These are phyloP conservation scores for Melanotaenia pygmaea DNA, from an alignment of 2,797 vertebrate genomes.

Conservation along the genomic window DNA sequence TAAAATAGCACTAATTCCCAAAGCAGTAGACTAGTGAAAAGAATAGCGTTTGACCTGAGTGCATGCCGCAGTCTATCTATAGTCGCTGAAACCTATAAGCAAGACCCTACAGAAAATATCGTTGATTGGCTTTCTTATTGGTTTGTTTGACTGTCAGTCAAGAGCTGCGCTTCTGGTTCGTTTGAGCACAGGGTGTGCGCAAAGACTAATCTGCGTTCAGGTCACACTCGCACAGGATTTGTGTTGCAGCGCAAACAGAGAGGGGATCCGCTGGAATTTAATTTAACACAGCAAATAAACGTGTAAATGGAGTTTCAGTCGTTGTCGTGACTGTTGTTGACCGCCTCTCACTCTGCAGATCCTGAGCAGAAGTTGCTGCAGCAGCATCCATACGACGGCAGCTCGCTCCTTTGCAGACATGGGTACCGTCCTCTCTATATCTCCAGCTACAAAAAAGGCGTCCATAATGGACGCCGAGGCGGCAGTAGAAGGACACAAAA, in stretches of 20 bases:
- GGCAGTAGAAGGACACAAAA: constrained; percentile 76
- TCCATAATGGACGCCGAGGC: constrained; percentile 81
- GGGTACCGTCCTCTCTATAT: constrained; percentile 95
- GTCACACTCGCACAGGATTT: constrained; percentile 30
- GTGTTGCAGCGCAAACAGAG: constrained; percentile 59
- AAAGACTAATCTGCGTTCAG: constrained; percentile 62
- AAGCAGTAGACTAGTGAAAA: background rate
- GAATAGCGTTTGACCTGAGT: constrained; percentile 2
- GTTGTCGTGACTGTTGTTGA: constrained; percentile 64
- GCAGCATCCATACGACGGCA: constrained; percentile 61
- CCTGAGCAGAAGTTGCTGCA: constrained; percentile 56
- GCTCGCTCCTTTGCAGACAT: constrained; percentile 78
- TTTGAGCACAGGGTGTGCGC: constrained; percentile 43
- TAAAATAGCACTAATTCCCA: constrained; percentile 11
- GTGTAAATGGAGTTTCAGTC: constrained; percentile 68
- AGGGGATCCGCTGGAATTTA: constrained; percentile 53
- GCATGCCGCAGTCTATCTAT: constrained; percentile 46
- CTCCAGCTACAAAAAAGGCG: constrained; percentile 81
- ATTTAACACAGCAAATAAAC: constrained; percentile 7
- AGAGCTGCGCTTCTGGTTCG: constrained; percentile 50
- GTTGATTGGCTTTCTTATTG: constrained; percentile 62
- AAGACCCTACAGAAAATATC: constrained; percentile 55
- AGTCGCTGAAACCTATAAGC: constrained; percentile 46
- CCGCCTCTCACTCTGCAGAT: constrained; percentile 64
- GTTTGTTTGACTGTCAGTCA: constrained; percentile 60